Evolutionary conservation across 2,888 invertebrate genomes (phyloP).

Genomic region (Spatulosminthurus flaviceps): DNA sequence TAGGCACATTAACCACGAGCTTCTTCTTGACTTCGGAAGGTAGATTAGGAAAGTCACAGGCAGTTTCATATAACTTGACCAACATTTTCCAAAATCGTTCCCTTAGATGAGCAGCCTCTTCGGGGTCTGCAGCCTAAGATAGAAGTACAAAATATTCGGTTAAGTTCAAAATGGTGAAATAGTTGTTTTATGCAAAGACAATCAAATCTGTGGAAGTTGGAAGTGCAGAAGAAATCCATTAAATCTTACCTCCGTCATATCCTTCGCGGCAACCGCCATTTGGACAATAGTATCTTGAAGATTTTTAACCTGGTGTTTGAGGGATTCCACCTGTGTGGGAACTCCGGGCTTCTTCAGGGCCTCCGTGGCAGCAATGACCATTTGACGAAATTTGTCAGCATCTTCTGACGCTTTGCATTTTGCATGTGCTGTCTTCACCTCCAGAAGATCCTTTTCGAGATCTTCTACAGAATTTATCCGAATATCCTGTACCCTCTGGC

Average conservation of each 20-base stretch:
- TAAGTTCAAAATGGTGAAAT: no score
- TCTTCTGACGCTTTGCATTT: slow-evolving; percentile 50
- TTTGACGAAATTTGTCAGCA: slow-evolving; percentile 2
- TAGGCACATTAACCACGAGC: slow-evolving; percentile 41
- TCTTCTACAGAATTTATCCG: slow-evolving; percentile 49
- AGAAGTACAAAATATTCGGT: neutral
- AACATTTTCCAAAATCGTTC: slow-evolving; percentile 57
- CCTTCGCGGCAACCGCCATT: slow-evolving; percentile 59
- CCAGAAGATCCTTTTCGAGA: slow-evolving; percentile 48
- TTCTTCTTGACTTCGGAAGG: slow-evolving; percentile 50
- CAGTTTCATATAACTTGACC: slow-evolving; percentile 54
- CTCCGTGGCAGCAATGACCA: slow-evolving; percentile 19
- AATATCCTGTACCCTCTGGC: slow-evolving; percentile 55
- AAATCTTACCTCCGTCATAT: slow-evolving; percentile 57
- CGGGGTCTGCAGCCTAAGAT: slow-evolving; percentile 49
- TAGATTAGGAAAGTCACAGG: slow-evolving; percentile 58
- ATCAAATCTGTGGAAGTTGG: neutral
- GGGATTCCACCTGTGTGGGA: neutral
- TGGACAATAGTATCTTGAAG: slow-evolving; percentile 55
- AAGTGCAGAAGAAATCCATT: no score
- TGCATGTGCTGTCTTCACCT: slow-evolving; percentile 50
- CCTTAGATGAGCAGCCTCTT: slow-evolving; percentile 56
- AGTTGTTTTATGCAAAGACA: neutral
- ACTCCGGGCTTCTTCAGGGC: slow-evolving; percentile 8
- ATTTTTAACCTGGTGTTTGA: slow-evolving; percentile 37